These are phyloP conservation scores for Chrosomus eos DNA, from an alignment of 2,797 vertebrate species.

Conservation along the genomic window DNA sequence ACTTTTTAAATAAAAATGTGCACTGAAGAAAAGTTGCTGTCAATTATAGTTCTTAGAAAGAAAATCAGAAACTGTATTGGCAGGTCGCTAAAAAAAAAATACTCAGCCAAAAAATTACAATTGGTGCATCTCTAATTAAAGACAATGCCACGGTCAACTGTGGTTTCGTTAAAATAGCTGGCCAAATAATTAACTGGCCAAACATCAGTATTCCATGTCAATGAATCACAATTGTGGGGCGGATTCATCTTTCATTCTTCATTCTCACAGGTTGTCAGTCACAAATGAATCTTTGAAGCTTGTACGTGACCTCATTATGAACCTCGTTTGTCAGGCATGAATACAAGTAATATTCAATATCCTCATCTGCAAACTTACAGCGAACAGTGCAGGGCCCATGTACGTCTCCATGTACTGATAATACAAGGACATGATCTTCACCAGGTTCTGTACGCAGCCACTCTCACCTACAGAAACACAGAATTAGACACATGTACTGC, in stretches of 20 bases:
- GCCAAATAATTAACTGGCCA: background rate
- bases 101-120: no score
- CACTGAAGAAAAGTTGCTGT: no score
- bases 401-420: constrained; percentile 99
- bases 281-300: background rate
- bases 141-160: no score
- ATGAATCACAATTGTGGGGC: background rate
- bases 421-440: constrained; percentile 99
- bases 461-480: constrained; percentile 83
- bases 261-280: background rate
- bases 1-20: no score
- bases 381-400: constrained; percentile 97
- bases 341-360: background rate
- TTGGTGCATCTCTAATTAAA: no score
- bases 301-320: background rate
- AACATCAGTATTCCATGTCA: background rate
- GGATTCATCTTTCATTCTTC: background rate
- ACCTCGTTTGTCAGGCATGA: background rate
- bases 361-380: constrained; percentile 81
- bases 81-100: no score
- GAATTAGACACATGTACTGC: background rate
- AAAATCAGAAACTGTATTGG: no score
- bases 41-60: no score
- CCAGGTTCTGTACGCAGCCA: constrained; percentile 96
- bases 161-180: no score